Evolutionary conservation across 1,140 invertebrate species (phyloP), one percentile per base, ranked within the genome.

Genomic region (Campoletis sonorensis): DNA sequence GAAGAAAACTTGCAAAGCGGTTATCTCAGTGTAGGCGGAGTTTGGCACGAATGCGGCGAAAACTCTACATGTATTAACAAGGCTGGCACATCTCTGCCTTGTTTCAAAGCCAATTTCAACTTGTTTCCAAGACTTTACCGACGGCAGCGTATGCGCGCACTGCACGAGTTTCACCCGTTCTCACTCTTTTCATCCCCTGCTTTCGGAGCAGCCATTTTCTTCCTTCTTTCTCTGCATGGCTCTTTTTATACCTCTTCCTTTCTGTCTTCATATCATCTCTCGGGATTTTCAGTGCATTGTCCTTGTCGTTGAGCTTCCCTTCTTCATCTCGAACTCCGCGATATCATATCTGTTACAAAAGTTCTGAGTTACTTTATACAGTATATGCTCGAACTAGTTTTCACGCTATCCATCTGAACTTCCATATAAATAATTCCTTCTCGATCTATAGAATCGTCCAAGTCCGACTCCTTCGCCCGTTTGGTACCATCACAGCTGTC

Each of bases 351-450:
- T 5, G 61, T 64, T 30, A n/a, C 21, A 58, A 75, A 75, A 75
- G 72, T 75, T 75, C 23, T 23, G 72, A 75, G n/a, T 58, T 64
- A 58, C 45, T 75, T 27, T 75, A 51, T 26, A 21, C 16, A 18
- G 23, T 64, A 64, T 64, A 64, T 64, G 8, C 61, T 26, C 23
- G 23, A 27, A 26, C 61, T 23, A 64, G 61, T 13, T 58, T 58
- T 75, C 72, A 27, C 40, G 23, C 21, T 54, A 85, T 86, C 64
- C 70, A 13, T 45, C 23, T 64, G 77, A 85, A 68, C 40, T 85
- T 84, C 83, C 8, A 13, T 86, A 88, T 88, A 89, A 89, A 89
- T 89, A 88, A 88, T 87, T 89, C 87, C 86, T 85, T 89, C 87
- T 83, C 84, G 84, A 90, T 88, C 87, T 88, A 90, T 88, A 87